Evolutionary conservation across 2,888 invertebrate genomes (phyloP).

Genomic region (Caenorhabditis macrosperma): DNA sequence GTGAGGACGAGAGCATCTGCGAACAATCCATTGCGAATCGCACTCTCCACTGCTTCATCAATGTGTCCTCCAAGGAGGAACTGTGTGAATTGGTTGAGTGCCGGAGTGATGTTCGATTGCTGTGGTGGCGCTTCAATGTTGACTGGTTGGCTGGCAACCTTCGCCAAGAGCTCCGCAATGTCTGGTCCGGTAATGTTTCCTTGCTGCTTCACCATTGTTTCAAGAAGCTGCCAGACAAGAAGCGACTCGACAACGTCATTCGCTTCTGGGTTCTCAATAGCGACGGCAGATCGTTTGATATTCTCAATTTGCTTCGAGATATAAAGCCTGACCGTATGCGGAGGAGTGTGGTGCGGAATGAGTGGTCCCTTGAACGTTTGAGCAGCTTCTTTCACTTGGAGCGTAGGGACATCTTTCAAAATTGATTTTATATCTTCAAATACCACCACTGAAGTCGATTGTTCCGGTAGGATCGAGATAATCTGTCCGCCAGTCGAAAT

Average conservation of each 20-base stretch:
- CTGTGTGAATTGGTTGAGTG: slow-evolving; percentile 69
- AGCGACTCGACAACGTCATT: slow-evolving; percentile 73
- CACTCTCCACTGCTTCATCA: slow-evolving; percentile 77
- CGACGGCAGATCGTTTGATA: slow-evolving; percentile 70
- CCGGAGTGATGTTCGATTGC: slow-evolving; percentile 58
- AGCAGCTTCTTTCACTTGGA: slow-evolving; percentile 55
- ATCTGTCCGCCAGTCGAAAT: slow-evolving; percentile 62
- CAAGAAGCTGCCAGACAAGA: slow-evolving; percentile 74
- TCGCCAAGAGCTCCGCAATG: slow-evolving; percentile 72
- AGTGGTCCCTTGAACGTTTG: slow-evolving; percentile 62
- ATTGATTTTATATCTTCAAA: slow-evolving; percentile 57
- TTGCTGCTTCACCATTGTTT: slow-evolving; percentile 74
- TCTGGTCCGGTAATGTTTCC: slow-evolving; percentile 77
- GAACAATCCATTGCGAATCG: slow-evolving; percentile 73
- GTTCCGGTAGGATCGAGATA: slow-evolving; percentile 56
- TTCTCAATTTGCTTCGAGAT: slow-evolving; percentile 74
- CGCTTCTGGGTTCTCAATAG: slow-evolving; percentile 68
- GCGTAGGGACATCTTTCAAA: slow-evolving; percentile 50
- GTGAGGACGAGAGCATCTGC: slow-evolving; percentile 76
- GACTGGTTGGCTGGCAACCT: slow-evolving; percentile 30
- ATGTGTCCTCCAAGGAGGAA: slow-evolving; percentile 76
- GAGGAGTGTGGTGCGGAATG: slow-evolving; percentile 35
- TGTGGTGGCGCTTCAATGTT: slow-evolving; percentile 43
- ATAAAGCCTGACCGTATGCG: slow-evolving; percentile 67
- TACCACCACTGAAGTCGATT: slow-evolving; percentile 54